Base-by-base conservation (phyloP, 2,113 vertebrate genomes). In the Rhinopomastus cyanomelas region DNA sequence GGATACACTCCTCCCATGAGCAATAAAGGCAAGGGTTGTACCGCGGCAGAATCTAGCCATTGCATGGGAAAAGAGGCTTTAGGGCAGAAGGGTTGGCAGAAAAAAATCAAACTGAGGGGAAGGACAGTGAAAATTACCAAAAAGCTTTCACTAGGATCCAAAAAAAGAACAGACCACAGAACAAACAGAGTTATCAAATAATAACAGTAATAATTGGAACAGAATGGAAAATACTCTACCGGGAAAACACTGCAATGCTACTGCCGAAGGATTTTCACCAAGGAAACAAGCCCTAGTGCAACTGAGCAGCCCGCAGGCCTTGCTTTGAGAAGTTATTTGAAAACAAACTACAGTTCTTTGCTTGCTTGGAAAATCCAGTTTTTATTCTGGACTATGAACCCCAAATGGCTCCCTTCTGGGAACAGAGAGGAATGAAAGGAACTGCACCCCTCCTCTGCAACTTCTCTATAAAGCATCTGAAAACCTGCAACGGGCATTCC, bases 191-290 rank as follows among this genome's bases (percentile, higher is more conserved):
- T 62, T 89, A 87, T 57, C 84, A 78, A 87, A 85, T 78, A 85
- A 68, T n/a, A 79, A 57, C 69, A 82, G 13, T 30, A 92, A 73
- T 80, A 85, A 82, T 15, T 90, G 51, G 79, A 53, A 84, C 90
- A 89, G 69, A 85, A 94, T 72, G 69, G 69, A 29, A 86, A 95
- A 65, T 27, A 69, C 13, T 88, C 84, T 69, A 87, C 23, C 27
- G 83, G 80, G 79, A 69, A 69, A 92, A 83, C 20, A 83, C 1
- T 91, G 89, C 62, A 75, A 36, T 76, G 87, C 32, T 73, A 30
- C 55, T 62, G 87, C 75, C 87, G 59, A 57, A 76, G 79, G 72
- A 73, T 66, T 72, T 68, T 85, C 46, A 82, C 14, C 0, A 1
- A 94, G 67, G 36, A 72, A 80, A 79, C 39, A 89, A 64, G 56